Base-by-base conservation (phyloP, 1,140 invertebrate genomes). In the Heliconius hewitsoni region DNA sequence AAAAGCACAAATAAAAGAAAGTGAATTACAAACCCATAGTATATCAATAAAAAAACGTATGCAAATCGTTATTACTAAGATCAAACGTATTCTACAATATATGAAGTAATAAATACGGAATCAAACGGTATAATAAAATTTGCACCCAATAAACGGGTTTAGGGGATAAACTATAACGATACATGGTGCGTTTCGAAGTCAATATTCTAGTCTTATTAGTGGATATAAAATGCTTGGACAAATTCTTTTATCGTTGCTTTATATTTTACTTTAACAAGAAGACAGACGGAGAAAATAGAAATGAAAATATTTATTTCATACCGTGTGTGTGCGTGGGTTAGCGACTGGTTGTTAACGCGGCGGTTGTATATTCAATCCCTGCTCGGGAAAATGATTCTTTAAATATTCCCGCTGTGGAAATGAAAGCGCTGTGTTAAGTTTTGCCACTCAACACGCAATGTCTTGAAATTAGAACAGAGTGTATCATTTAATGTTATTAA, bases 91-190 rank as follows among this genome's bases (percentile, higher is more conserved):
- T n/a, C 27, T 66, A 66, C 3, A 27, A 66, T 5, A 66, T 66
- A 66, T 66, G 13, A 66, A 30, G 60, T 30, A 66, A 66, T 66
- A 66, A 66, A 66, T 66, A 66, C 30, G n/a, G 60, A 27, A 66
- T 27, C 27, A 66, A 66, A 18, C 11, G 4, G 60, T 16, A n/a
- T 66, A 66, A 66, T 66, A 66, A 66, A 66, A 66, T 66, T 66
- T 66, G 23, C 74, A 66, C 73, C 46, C 39, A 5, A 70, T 52
- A 71, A 46, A 76, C 27, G 8, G 60, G 74, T 27, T 76, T 52
- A 76, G 39, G 18, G 74, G 74, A 71, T 76, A 19, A 30, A 76
- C 37, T 30, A 30, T 66, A 66, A 66, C 60, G 60, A 66, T 66
- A 66, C 23, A 30, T 13, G 11, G 27, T 66, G 60, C 11, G 23